Evolutionary conservation across 2,888 invertebrate species (phyloP).

Genomic region (Agrotis segetum): DNA sequence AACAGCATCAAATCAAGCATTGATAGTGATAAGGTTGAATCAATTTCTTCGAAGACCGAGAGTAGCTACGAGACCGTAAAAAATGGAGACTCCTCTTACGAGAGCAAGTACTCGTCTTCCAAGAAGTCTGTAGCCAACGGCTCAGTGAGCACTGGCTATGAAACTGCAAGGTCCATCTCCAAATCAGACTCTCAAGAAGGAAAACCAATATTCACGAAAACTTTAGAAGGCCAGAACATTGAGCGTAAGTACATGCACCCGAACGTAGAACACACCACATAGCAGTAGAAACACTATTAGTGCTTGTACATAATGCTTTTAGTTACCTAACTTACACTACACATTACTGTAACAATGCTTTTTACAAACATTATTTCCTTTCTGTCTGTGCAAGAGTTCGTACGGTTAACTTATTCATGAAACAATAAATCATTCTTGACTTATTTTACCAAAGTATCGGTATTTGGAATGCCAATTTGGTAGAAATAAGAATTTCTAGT

Average conservation of each 20-base stretch:
- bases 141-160: conserved; percentile 74
- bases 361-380: conserved; percentile 50
- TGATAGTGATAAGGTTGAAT: conserved; percentile 76
- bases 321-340: conserved; percentile 85
- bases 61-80: conserved; percentile 77
- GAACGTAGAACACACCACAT: conserved; percentile 64
- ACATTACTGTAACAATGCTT: conserved; percentile 86
- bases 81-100: conserved; percentile 76
- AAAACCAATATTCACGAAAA: conserved; percentile 93
- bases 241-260: conserved; percentile 93
- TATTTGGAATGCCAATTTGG: background rate
- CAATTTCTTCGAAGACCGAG: conserved; percentile 76
- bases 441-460: conserved; percentile 24
- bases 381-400: conserved; percentile 74
- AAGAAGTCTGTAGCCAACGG: conserved; percentile 82
- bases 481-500: background rate
- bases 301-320: conserved; percentile 89
- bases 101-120: conserved; percentile 76
- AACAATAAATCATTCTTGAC: conserved; percentile 8
- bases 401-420: conserved; percentile 69
- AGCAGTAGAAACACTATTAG: conserved; percentile 83
- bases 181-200: conserved; percentile 87
- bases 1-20: conserved; percentile 73
- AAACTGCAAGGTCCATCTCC: conserved; percentile 72
- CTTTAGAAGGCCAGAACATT: conserved; percentile 94